Evolutionary conservation across 2,113 vertebrate species (phyloP), one percentile per base, ranked within the genome.

Genomic region (Hystrix cristata): DNA sequence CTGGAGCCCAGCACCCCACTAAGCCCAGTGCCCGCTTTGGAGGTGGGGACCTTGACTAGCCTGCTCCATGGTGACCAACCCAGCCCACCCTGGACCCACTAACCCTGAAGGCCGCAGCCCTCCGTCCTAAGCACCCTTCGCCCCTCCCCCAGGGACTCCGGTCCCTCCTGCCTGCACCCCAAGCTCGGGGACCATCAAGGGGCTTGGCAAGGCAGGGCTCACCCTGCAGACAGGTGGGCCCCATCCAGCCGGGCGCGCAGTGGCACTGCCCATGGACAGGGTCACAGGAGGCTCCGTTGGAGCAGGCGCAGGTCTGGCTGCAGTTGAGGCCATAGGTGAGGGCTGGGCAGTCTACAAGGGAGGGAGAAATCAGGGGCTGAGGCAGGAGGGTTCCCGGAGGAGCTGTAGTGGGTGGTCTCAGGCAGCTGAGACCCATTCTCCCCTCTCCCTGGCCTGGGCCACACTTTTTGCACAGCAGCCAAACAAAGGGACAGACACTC

Each of bases 221-320:
- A 99, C 99, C 99, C 97, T 99, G 98, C 96, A 99, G 98, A 98
- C 99, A 99, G 72, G 95, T 97, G 95, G 98, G 93, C 72, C 99
- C 99, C 0, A 27, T 99, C 99, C 99, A 99, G 1, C 99, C 99
- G 0, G 99, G 98, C 0, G 97, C 87, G 48, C 99, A 99, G 96
- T 57, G 97, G 95, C 99, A 99, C 53, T 38, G 98, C 55, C 99
- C 99, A 0, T 96, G 99, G 89, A 98, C 65, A 0, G 98, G 99
- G 98, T 99, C 96, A 96, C 99, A 99, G 93, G 98, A 97, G 31
- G 99, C 99, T 1, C 98, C 98, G 0, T 99, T 99, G 94, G 95
- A 98, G 87, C 99, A 99, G 79, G 31, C 11, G 79, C 99, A 99
- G 64, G 94, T 97, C 97, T 98, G 99, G 98, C 99, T 99, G 98